A percentile compares a stretch with the other conserved stretches of the same genome.
Evolutionary conservation across 2,888 invertebrate species (phyloP).

Genomic region (Torymus texanus): DNA sequence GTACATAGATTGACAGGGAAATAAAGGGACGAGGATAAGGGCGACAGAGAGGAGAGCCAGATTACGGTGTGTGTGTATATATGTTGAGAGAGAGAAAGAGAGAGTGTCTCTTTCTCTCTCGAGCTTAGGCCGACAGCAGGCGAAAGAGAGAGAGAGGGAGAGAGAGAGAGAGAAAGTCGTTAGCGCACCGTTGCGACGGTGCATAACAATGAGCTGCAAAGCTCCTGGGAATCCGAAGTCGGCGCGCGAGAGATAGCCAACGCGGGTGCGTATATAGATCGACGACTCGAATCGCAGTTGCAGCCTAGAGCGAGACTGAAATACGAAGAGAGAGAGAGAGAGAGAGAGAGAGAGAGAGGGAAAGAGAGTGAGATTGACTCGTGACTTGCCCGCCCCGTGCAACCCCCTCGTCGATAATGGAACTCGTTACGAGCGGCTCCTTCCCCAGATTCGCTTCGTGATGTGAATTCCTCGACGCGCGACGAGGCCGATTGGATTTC

Average conservation of each 20-base stretch:
- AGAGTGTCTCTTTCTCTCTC: not conserved
- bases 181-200: slow-evolving; percentile 66
- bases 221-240: slow-evolving; percentile 73
- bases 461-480: slow-evolving; percentile 63
- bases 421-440: slow-evolving; percentile 70
- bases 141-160: slow-evolving; percentile 4
- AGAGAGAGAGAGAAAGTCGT: slow-evolving; percentile 58
- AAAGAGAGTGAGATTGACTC: slow-evolving; percentile 36
- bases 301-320: slow-evolving; percentile 9
- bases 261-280: slow-evolving; percentile 1
- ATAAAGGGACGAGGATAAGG: slow-evolving; percentile 33
- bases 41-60: slow-evolving; percentile 15
- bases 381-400: slow-evolving; percentile 62
- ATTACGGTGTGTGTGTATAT: slow-evolving; percentile 18
- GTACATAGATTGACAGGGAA: slow-evolving; percentile 41
- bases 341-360: slow-evolving; percentile 44
- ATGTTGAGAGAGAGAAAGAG: not conserved
- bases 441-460: slow-evolving; percentile 72
- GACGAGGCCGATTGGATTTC: slow-evolving; percentile 50
- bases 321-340: slow-evolving; percentile 47
- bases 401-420: slow-evolving; percentile 68
- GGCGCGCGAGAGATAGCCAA: slow-evolving; percentile 55
- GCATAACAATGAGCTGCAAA: slow-evolving; percentile 74
- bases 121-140: not conserved
- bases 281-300: slow-evolving; percentile 12